phyloP scores from a whole-genome alignment of 1,140 invertebrate species.

The Rhysida immarginata region DNA sequence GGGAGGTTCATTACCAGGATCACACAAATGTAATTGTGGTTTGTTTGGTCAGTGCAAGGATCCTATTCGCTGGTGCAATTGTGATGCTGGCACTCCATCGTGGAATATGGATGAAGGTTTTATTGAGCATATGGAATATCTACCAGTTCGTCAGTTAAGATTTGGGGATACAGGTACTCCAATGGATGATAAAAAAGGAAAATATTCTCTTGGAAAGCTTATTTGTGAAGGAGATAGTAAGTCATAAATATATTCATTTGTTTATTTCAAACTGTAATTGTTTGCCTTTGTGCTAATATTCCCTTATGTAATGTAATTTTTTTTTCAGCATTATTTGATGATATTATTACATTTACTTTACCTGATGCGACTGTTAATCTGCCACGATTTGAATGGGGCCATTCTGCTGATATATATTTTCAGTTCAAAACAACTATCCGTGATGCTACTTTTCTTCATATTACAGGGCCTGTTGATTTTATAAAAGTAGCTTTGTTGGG shows the following conservation, averaged over 20 bases:
- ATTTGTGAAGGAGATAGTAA: constrained; percentile 82
- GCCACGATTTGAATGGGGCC: constrained; percentile 76
- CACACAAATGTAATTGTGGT: constrained; percentile 84
- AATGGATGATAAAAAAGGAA: constrained; percentile 76
- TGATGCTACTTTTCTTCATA: constrained; percentile 80
- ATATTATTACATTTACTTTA: constrained; percentile 87
- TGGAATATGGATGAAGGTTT: constrained; percentile 42
- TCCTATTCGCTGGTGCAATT: constrained; percentile 83
- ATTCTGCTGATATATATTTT: constrained; percentile 91
- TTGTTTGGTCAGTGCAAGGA: constrained; percentile 63
- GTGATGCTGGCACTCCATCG: constrained; percentile 46
- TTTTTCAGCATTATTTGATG: constrained; percentile 69
- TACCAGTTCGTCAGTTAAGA: constrained; percentile 77
- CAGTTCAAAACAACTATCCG: constrained; percentile 85
- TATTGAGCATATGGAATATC: constrained; percentile 74
- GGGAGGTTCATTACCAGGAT: constrained; percentile 82
- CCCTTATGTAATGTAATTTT: too few species aligned
- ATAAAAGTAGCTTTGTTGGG: constrained; percentile 56
- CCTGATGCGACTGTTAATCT: constrained; percentile 74
- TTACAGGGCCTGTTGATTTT: constrained; percentile 70
- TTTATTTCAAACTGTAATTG: too few species aligned
- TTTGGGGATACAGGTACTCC: constrained; percentile 89
- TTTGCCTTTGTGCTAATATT: too few species aligned
- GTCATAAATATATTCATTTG: too few species aligned
- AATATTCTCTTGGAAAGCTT: constrained; percentile 72